Conservation (phyloP, 2,888 invertebrate species). For the Meiosimyza decipiens region DNA sequence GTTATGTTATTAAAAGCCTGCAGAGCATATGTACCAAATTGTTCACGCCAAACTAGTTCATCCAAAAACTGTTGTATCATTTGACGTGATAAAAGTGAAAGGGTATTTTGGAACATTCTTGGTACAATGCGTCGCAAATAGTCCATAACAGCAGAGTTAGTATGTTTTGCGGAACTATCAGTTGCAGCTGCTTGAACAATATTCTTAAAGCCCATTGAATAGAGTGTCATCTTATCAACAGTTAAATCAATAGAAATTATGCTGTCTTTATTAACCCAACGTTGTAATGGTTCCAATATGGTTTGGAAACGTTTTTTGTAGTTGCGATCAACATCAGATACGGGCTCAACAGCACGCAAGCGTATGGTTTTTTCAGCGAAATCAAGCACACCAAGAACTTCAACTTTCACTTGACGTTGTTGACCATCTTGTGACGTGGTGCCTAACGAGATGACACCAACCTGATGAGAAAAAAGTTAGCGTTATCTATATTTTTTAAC, state of each 20-base stretch:
- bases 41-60: conserved; percentile 89
- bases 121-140: conserved; percentile 87
- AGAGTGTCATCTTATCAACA: conserved; percentile 82
- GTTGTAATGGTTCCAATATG: conserved; percentile 80
- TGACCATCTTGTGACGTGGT: conserved; percentile 84
- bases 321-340: conserved; percentile 81
- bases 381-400: conserved; percentile 86
- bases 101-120: conserved; percentile 89
- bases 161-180: conserved; percentile 69
- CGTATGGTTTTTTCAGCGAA: conserved; percentile 78
- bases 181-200: conserved; percentile 74
- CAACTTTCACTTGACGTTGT: conserved; percentile 85
- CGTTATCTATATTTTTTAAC: not conserved
- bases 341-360: conserved; percentile 84
- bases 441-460: conserved; percentile 88
- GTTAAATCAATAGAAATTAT: conserved; percentile 84
- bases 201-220: conserved; percentile 81
- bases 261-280: conserved; percentile 84
- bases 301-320: conserved; percentile 85
- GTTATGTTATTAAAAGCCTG: conserved; percentile 86
- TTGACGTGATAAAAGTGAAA: conserved; percentile 82
- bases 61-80: conserved; percentile 92
- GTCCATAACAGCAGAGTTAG: conserved; percentile 85
- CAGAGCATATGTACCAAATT: conserved; percentile 81
- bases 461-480: conserved; percentile 45